Conservation (phyloP, 2,797 vertebrate species). For the Chelidonichthys spinosus region DNA sequence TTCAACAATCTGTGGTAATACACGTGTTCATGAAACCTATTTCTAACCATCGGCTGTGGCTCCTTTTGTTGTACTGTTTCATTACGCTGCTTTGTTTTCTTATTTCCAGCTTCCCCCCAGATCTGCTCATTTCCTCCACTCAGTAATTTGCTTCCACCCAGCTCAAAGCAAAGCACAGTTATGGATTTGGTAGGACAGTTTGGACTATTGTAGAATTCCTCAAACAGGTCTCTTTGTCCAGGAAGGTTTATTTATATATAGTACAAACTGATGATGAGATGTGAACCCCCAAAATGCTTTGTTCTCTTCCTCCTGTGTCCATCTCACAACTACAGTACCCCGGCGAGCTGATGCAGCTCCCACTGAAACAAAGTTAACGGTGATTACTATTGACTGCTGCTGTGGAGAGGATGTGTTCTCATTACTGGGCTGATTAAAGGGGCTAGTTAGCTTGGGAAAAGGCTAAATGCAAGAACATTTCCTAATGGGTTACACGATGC, state of each 20-base stretch:
- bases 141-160: constrained; percentile 13
- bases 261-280: constrained; percentile 5
- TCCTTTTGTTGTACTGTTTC: background rate
- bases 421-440: constrained; percentile 98
- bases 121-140: constrained; percentile 32
- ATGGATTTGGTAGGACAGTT: constrained; percentile 30
- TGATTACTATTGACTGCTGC: constrained; percentile 99
- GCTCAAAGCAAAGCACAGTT: constrained; percentile 22
- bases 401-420: constrained; percentile 97
- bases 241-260: constrained; percentile 28
- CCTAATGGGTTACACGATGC: constrained; percentile 81
- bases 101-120: constrained; percentile 7
- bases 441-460: constrained; percentile 85
- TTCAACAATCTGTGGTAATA: background rate
- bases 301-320: constrained; percentile 21
- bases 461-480: constrained; percentile 86
- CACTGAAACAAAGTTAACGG: constrained; percentile 89
- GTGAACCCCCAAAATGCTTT: constrained; percentile 16
- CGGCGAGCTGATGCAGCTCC: constrained; percentile 67
- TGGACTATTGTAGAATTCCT: constrained; percentile 14
- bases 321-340: constrained; percentile 60
- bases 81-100: constrained; percentile 17
- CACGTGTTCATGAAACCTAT: background rate
- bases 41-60: background rate
- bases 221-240: constrained; percentile 4